Base-by-base conservation (phyloP, 1,140 invertebrate species). In the Doryteuthis pealeii region DNA sequence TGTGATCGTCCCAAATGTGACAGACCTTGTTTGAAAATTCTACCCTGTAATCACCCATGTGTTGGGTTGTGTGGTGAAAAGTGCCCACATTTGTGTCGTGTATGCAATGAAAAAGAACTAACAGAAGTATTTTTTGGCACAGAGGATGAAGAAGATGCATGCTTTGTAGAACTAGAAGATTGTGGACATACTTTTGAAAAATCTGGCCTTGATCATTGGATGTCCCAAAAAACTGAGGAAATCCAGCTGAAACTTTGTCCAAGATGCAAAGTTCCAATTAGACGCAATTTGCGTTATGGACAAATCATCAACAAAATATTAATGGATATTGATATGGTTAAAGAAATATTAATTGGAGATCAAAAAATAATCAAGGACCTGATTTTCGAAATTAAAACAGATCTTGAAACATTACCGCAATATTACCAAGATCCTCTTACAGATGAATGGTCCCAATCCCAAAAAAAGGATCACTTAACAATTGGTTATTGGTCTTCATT, bases 171-270 rank as follows among this genome's bases (percentile, higher is more conserved):
- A 15, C 71, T 84, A 10, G 76, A 80, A 67, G 82, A 84, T 40
- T 84, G 82, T 72, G 40, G 73, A 31, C 81, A 82, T 70, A 69
- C 81, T 10, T 58, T 83, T 71, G 80, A 80, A 74, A 67, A 62
- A 2, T 70, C 40, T 30, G 76, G 67, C 5, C 40, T 83, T 28
- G 85, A 86, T 78, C 78, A 54, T 80, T 93, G 81, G 89, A 92
- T 79, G 82, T 81, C 54, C 89, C 35, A 10, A 40, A 10, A 40
- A 5, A 40, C 10, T n/a, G 65, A 66, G 0, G 73, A 71, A 15
- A 89, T 93, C 67, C 76, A 87, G n/a, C 85, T 91, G 73, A 91
- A 91, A 76, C 71, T 78, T 1, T 93, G 92, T 84, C 92, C 92
- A 8, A 86, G 83, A 76, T 93, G 93, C 79, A 91, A 90, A 74